These are phyloP conservation scores for Parambassis ranga DNA, from an alignment of 2,797 vertebrate genomes.

Conservation along the genomic window DNA sequence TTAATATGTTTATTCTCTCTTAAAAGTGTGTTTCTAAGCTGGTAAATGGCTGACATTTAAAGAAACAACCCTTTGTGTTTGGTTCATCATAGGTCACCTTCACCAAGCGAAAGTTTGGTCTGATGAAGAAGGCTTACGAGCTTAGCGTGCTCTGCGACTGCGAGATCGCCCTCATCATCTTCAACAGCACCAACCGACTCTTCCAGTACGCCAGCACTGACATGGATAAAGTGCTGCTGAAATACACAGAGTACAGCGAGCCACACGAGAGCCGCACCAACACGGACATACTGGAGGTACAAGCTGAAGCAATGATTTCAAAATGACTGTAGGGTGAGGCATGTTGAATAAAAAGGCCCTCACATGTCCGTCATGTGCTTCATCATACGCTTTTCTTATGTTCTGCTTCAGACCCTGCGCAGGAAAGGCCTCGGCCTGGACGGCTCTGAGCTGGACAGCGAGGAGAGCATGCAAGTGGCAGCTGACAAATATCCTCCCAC, in stretches of 20 bases:
- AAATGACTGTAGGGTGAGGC: too few relatives aligned
- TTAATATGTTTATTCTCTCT: not conserved
- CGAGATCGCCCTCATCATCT: constrained; percentile 98
- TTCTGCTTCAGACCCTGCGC: constrained; percentile 85
- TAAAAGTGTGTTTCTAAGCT: too few relatives aligned
- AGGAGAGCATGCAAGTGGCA: constrained; percentile 76
- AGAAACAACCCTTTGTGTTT: not conserved
- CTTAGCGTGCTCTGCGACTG: constrained; percentile 97
- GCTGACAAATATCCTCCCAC: constrained; percentile 79
- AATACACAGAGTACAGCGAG: constrained; percentile 97
- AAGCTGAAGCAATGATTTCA: too few relatives aligned
- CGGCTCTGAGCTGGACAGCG: constrained; percentile 83
- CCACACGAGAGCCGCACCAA: constrained; percentile 97
- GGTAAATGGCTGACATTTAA: not conserved
- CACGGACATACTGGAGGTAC: constrained; percentile 87
- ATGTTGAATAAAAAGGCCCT: not conserved
- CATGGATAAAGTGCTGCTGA: constrained; percentile 95
- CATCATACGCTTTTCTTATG: too few relatives aligned
- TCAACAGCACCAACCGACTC: constrained; percentile 95
- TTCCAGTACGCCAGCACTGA: constrained; percentile 98
- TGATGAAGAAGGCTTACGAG: constrained; percentile 99
- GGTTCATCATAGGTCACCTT: constrained; percentile 86
- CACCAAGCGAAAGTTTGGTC: constrained; percentile 94
- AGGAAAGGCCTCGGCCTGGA: constrained; percentile 90
- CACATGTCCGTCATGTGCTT: not conserved